These are phyloP conservation scores for Spodoptera litura DNA, from an alignment of 1,140 invertebrate genomes.

Conservation along the genomic window DNA sequence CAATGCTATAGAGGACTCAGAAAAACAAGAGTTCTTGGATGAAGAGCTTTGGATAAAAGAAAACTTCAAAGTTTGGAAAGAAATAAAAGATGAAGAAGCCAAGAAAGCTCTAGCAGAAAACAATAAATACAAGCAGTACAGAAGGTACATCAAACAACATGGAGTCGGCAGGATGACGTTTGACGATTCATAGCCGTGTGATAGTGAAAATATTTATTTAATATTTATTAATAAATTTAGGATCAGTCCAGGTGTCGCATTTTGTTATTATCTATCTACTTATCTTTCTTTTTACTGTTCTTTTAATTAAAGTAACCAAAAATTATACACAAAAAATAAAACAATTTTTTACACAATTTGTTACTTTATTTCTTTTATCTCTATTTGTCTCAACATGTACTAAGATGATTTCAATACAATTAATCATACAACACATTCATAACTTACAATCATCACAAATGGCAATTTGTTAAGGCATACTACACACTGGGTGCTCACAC, in stretches of 20 bases:
- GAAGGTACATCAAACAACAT: conserved; percentile 93
- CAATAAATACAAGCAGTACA: conserved; percentile 92
- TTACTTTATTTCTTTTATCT: conserved; percentile 78
- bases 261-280: conserved; percentile 38
- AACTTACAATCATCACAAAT: conserved; percentile 79
- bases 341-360: conserved; percentile 77
- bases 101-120: conserved; percentile 93
- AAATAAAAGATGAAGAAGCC: conserved; percentile 92
- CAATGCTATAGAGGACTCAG: conserved; percentile 90
- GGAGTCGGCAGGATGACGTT: conserved; percentile 92
- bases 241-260: conserved; percentile 14
- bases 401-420: conserved; percentile 67
- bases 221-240: conserved; percentile 49
- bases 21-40: conserved; percentile 91
- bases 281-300: conserved; percentile 25
- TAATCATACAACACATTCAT: conserved; percentile 69
- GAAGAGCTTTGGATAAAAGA: conserved; percentile 93
- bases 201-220: conserved; percentile 35
- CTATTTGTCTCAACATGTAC: conserved; percentile 79
- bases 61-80: conserved; percentile 93
- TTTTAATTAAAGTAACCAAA: conserved; percentile 54
- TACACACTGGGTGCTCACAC: conserved; percentile 53
- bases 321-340: conserved; percentile 65
- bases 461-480: conserved; percentile 78
- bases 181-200: conserved; percentile 89